Evolutionary conservation across 2,888 invertebrate species (phyloP).

Genomic region (Apocheima hispidaria): DNA sequence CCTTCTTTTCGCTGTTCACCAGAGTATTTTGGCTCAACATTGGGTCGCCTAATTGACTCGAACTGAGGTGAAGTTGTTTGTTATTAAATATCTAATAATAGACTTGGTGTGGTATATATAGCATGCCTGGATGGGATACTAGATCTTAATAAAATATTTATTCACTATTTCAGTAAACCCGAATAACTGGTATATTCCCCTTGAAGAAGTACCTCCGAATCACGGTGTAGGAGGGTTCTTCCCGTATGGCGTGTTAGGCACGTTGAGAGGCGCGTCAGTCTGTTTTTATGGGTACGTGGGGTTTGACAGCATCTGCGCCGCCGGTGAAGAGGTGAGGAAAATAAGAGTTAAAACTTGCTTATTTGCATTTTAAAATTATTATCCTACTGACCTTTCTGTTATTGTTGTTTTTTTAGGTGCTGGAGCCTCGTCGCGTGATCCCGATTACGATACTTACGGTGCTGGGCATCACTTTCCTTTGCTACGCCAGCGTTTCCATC

Average conservation of each 20-base stretch:
- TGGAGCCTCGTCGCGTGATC: conserved; percentile 93
- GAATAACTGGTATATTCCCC: conserved; percentile 83
- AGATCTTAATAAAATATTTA: too few relatives aligned
- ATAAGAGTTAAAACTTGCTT: neutral
- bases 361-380: neutral
- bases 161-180: conserved; percentile 74
- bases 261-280: conserved; percentile 92
- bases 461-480: conserved; percentile 90
- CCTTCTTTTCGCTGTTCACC: too few relatives aligned
- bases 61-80: too few relatives aligned
- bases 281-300: conserved; percentile 97
- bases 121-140: too few relatives aligned
- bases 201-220: conserved; percentile 65
- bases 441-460: conserved; percentile 94
- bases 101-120: too few relatives aligned
- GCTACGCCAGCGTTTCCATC: conserved; percentile 94
- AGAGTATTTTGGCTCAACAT: too few relatives aligned
- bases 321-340: conserved; percentile 92
- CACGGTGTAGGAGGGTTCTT: conserved; percentile 94
- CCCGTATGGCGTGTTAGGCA: conserved; percentile 94
- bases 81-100: too few relatives aligned
- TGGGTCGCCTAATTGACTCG: too few relatives aligned
- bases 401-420: conserved; percentile 63
- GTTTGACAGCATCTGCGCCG: conserved; percentile 94
- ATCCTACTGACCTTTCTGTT: too few relatives aligned